A percentile compares a stretch with the other conserved stretches of the same genome.
Evolutionary conservation across 2,797 vertebrate species (phyloP).

Genomic region (Crocodylus rhombifer): DNA sequence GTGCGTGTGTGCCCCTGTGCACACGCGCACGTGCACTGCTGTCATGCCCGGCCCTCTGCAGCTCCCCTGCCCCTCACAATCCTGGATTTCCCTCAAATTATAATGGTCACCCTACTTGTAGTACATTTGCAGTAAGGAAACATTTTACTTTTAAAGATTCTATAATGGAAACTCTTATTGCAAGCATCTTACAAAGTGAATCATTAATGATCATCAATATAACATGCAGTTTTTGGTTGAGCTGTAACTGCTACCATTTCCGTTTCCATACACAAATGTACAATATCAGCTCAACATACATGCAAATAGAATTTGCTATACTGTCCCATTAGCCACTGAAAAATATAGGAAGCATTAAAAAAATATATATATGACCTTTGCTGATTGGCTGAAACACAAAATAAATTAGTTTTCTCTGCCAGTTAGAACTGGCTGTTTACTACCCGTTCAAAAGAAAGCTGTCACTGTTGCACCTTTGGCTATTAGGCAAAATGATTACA

Average conservation of each 20-base stretch:
- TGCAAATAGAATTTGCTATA: slow-evolving; percentile 33
- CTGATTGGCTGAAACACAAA: slow-evolving; percentile 10
- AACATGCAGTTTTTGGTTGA: slow-evolving; percentile 25
- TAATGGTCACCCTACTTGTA: not conserved
- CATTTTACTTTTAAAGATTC: slow-evolving; percentile 31
- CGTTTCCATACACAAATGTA: slow-evolving; percentile 7
- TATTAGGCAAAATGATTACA: slow-evolving; percentile 35
- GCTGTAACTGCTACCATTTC: slow-evolving; percentile 23
- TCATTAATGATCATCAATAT: slow-evolving; percentile 29
- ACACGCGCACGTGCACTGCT: no score
- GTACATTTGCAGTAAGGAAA: not conserved
- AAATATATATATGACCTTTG: not conserved
- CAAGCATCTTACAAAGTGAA: not conserved
- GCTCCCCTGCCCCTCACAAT: no score
- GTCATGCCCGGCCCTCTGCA: no score
- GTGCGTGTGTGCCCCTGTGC: no score
- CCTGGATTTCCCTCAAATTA: no score
- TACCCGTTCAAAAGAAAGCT: slow-evolving; percentile 38
- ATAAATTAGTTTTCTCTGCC: slow-evolving; percentile 46
- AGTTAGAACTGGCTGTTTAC: slow-evolving; percentile 30
- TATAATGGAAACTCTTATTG: not conserved
- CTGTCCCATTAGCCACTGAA: slow-evolving; percentile 33
- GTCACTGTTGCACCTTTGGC: slow-evolving; percentile 36
- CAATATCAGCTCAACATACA: slow-evolving; percentile 34
- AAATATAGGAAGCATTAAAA: not conserved